Base-by-base conservation (phyloP, 2,888 invertebrate species). In the Netelia inedita region DNA sequence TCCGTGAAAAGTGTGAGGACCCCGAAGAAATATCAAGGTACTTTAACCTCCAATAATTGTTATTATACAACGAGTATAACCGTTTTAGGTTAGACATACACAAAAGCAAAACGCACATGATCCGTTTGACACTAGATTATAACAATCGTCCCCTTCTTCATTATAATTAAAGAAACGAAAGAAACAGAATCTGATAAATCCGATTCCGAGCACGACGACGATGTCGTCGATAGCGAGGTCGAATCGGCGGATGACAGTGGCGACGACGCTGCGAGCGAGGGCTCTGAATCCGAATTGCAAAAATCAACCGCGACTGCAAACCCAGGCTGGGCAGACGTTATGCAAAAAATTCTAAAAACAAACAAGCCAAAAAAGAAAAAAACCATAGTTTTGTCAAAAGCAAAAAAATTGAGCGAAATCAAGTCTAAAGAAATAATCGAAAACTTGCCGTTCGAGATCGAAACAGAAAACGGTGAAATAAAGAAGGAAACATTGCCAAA, bases 271-370 rank as follows among this genome's bases (percentile, higher is more conserved):
- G 68, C 43, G 3, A 81, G 73, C 23, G 74, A 73, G 11, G 61
- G 43, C 50, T 82, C 80, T 0, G 61, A n/a, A 5, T 50, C 73
- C 2, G 71, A 69, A 21, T 46, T 68, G 23, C 79, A 85, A 2
- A 85, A 86, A 68, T 66, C 87, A 14, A 88, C 79, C 55, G 16
- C 28, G 5, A 79, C 19, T 21, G 87, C 87, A 0, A 97, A 97
- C 92, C 94, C 95, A 85, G 97, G 96, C 1, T 98, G 98, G 98
- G 98, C 97, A 1, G 96, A 98, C 94, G 97, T 97, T 0, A 96
- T 98, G 91, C 95, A 96, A 8, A 97, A 97, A 94, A 97, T 98
- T 87, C 94, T 98, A 28, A 95, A 95, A 82, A 95, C 96, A 1
- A 96, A 95, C 41, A 97, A 97, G 91, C 96, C 97, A 0, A 96